Conservation (phyloP, 2,888 invertebrate species). For the Machimus rusticus region DNA sequence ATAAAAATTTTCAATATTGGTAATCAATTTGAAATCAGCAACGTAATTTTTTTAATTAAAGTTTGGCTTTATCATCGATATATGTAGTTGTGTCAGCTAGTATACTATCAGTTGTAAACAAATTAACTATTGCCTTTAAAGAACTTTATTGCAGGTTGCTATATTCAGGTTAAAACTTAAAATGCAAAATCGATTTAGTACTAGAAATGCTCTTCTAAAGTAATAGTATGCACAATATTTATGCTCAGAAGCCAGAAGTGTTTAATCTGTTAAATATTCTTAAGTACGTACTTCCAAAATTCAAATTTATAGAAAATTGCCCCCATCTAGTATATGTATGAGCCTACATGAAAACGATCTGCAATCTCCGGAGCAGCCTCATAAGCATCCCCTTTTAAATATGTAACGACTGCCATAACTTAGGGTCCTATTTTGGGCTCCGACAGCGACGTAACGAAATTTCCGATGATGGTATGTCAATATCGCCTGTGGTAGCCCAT, state of each 20-base stretch:
- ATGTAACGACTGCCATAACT: background rate
- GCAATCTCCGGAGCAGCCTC: background rate
- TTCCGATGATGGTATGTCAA: conserved; percentile 31
- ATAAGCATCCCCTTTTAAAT: background rate
- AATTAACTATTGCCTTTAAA: too few relatives aligned
- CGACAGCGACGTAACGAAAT: background rate
- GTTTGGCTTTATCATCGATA: too few relatives aligned
- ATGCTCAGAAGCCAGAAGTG: background rate
- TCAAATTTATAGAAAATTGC: background rate
- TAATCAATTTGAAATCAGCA: too few relatives aligned
- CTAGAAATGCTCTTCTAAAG: background rate
- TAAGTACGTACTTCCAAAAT: background rate
- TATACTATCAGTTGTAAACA: too few relatives aligned
- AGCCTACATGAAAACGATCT: background rate
- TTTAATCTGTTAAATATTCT: background rate
- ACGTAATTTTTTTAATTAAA: too few relatives aligned
- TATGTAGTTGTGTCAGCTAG: too few relatives aligned
- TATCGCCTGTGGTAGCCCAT: background rate
- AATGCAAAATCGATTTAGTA: background rate
- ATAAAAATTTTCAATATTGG: too few relatives aligned
- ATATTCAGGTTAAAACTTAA: background rate
- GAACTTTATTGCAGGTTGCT: too few relatives aligned
- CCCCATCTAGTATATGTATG: background rate
- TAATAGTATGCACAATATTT: background rate
- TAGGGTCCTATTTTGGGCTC: background rate